Evolutionary conservation across 2,113 vertebrate genomes (phyloP), one percentile per base, ranked within the genome.

Genomic region (Lucifuga dentata): DNA sequence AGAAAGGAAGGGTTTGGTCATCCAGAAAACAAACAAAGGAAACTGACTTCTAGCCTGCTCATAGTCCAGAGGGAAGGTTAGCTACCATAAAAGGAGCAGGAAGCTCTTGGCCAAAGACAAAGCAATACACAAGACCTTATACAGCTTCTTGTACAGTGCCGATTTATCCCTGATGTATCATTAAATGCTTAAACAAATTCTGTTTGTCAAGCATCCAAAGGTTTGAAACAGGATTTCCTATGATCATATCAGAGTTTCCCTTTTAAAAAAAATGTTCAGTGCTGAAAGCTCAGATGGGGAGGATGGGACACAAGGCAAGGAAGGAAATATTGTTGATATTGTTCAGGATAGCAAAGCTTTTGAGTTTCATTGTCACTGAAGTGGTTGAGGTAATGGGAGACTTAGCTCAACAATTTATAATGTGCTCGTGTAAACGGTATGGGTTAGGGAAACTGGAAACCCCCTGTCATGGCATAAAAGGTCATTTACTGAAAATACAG

Each of bases 11-110:
- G 73, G 79, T 77, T 81, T 40, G 17, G 60, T 61, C 59, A 48
- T 70, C 16, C 39, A 63, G 68, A 73, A 83, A 73, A 88, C 83
- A 89, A 88, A 86, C 56, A 80, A 33, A 86, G 82, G 73, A 86
- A 89, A 67, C 57, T 50, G 59, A 74, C 65, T 23, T 26, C 68
- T 60, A 66, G 41, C 29, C 45, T 44, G 48, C 76, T 64, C 8
- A 26, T 3, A 11, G 33, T 68, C 62, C 65, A 75, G 5, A 60
- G 33, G 45, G 58, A 82, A 35, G 51, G 52, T 21, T 20, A 38
- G 12, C 43, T 46, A 60, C 83, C 81, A 85, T 86, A 85, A 81
- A 87, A 86, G 83, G 83, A 86, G 59, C 29, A 63, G 66, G 8
- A 77, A 67, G 53, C 55, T 52, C 62, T 49, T 49, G 16, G 21